phyloP scores from a whole-genome alignment of 2,797 vertebrate genomes.

The Gephyroberyx darwinii region DNA sequence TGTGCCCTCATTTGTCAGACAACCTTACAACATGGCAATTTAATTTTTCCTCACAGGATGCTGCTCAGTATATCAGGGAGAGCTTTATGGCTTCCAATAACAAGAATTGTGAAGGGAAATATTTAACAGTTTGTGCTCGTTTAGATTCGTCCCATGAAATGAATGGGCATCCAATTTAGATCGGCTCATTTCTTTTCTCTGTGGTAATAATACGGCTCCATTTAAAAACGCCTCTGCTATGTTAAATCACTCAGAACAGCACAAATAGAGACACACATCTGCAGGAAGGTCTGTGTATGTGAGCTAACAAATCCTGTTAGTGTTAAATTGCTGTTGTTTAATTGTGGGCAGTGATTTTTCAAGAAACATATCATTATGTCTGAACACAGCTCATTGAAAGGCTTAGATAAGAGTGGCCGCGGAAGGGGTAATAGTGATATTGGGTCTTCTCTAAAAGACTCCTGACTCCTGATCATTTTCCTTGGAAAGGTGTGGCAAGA shows the following conservation, averaged over 20 bases:
- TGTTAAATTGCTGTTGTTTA: neutral
- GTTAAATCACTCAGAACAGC: neutral
- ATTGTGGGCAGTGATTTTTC: slow-evolving; percentile 3
- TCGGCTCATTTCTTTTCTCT: slow-evolving; percentile 29
- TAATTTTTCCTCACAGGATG: slow-evolving; percentile 20
- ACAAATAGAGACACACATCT: slow-evolving; percentile 1
- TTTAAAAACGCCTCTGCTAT: neutral
- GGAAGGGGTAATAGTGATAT: neutral
- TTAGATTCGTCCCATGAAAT: slow-evolving; percentile 24
- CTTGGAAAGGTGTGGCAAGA: neutral
- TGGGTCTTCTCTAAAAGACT: neutral
- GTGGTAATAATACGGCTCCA: slow-evolving; percentile 35
- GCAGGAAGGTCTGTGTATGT: neutral
- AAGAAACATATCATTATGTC: neutral
- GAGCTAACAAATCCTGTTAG: slow-evolving; percentile 1
- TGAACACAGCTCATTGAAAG: no score
- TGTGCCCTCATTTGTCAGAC: slow-evolving; percentile 50
- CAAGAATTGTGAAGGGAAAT: slow-evolving; percentile 42
- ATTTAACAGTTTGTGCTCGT: slow-evolving; percentile 25
- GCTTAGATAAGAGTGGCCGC: neutral
- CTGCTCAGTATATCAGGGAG: slow-evolving; percentile 5
- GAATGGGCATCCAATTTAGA: slow-evolving; percentile 9
- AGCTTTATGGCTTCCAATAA: slow-evolving; percentile 46
- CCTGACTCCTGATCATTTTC: neutral
- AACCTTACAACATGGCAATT: slow-evolving; percentile 44